These are phyloP conservation scores for Galleria mellonella DNA, from an alignment of 1,140 invertebrate species.

Conservation along the genomic window DNA sequence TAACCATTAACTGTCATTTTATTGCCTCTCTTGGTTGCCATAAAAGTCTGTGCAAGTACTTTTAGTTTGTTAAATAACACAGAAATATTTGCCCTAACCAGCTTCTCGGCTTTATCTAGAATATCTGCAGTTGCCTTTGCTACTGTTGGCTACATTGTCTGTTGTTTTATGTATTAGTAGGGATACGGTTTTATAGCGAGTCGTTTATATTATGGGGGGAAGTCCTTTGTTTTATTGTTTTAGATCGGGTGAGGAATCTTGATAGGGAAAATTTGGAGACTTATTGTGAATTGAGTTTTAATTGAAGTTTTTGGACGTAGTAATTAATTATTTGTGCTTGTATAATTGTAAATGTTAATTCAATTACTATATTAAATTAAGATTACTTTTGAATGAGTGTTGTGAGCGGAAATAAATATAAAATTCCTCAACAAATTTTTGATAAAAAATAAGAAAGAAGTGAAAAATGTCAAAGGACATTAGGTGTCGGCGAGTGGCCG, in stretches of 20 bases:
- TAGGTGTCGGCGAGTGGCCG: constrained; percentile 27
- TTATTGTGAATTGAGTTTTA: constrained; percentile 1
- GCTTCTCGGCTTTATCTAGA: constrained; percentile 36
- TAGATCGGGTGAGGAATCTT: constrained; percentile 17
- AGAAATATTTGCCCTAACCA: constrained; percentile 28
- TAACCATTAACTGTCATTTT: constrained; percentile 37
- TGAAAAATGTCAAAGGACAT: constrained; percentile 25
- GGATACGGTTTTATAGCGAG: constrained; percentile 31
- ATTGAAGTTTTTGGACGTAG: too few relatives aligned
- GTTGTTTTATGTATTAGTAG: constrained; percentile 42
- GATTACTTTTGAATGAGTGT: too few relatives aligned
- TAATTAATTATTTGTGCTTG: too few relatives aligned
- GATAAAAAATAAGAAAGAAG: too few relatives aligned
- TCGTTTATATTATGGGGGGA: constrained; percentile 35
- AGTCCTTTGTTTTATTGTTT: constrained; percentile 32
- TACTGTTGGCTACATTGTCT: constrained; percentile 23
- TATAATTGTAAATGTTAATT: too few relatives aligned
- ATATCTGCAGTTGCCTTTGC: constrained; percentile 32
- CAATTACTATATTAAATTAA: too few relatives aligned
- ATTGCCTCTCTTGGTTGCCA: constrained; percentile 28
- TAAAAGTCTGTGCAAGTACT: constrained; percentile 32
- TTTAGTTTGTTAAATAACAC: constrained; percentile 48
- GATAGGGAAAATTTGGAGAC: constrained; percentile 17
- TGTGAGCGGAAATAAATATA: too few relatives aligned
- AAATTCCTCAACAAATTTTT: too few relatives aligned